These are phyloP conservation scores for Pterostichus madidus DNA, from an alignment of 2,888 invertebrate species.

Conservation along the genomic window DNA sequence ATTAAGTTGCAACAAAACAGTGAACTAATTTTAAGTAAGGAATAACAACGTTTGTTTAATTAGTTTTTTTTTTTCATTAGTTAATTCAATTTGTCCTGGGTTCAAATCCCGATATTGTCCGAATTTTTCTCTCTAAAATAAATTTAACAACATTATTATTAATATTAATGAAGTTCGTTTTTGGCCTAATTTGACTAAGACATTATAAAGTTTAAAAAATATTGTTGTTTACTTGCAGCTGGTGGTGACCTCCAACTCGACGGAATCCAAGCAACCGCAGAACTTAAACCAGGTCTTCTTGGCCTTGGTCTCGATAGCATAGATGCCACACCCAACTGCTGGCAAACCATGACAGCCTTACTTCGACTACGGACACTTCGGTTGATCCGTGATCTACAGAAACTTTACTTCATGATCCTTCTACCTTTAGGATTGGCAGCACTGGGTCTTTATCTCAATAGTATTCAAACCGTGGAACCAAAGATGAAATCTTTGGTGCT, in stretches of 20 bases:
- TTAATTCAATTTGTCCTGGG: no score
- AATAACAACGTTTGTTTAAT: no score
- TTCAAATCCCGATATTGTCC: no score
- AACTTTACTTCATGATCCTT: slow-evolving; percentile 86
- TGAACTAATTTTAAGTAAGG: no score
- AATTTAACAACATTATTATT: no score
- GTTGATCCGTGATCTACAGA: slow-evolving; percentile 85
- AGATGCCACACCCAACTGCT: slow-evolving; percentile 82
- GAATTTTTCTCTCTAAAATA: no score
- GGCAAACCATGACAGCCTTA: slow-evolving; percentile 84
- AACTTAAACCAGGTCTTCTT: slow-evolving; percentile 79
- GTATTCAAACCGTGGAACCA: slow-evolving; percentile 82
- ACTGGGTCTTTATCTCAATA: slow-evolving; percentile 82
- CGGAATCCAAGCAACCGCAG: slow-evolving; percentile 76
- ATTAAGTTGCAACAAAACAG: no score
- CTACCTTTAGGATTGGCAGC: slow-evolving; percentile 85
- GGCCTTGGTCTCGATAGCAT: slow-evolving; percentile 82
- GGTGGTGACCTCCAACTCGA: slow-evolving; percentile 76
- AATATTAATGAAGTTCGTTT: no score
- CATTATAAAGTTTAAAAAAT: neutral
- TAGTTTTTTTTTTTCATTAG: no score
- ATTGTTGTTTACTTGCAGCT: slow-evolving; percentile 74
- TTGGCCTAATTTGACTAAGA: no score
- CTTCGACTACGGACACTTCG: slow-evolving; percentile 83
- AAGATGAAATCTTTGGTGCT: slow-evolving; percentile 82